Conservation (phyloP, 2,113 vertebrate species). For the Lepus timidus region DNA sequence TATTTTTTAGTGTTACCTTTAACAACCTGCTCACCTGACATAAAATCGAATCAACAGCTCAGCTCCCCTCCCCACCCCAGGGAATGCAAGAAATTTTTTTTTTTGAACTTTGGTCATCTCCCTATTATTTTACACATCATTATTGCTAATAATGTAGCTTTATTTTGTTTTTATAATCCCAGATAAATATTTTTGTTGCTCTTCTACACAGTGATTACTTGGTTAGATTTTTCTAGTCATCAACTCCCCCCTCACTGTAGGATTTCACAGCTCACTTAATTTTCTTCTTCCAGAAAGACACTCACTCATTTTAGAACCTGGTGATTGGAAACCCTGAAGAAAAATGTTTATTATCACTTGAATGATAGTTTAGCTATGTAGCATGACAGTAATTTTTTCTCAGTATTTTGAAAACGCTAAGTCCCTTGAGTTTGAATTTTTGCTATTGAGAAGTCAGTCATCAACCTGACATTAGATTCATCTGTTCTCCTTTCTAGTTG, state of each 20-base stretch:
- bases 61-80: background rate
- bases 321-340: background rate
- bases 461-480: background rate
- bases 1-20: background rate
- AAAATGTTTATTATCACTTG: background rate
- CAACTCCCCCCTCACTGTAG: too few relatives aligned
- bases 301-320: background rate
- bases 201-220: background rate
- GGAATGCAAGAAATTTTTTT: background rate
- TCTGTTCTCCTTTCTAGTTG: background rate
- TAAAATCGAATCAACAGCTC: background rate
- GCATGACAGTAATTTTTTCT: background rate
- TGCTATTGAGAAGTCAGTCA: background rate
- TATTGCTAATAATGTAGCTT: background rate
- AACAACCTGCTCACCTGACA: background rate
- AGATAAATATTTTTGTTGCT: background rate
- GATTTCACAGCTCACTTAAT: background rate
- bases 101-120: background rate
- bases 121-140: background rate
- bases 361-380: background rate
- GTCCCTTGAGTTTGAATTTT: background rate
- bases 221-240: background rate
- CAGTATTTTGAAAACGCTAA: background rate
- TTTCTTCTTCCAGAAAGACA: background rate
- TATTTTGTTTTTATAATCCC: background rate